phyloP scores from a whole-genome alignment of 2,888 invertebrate genomes.

The Conops quadrifasciatus region DNA sequence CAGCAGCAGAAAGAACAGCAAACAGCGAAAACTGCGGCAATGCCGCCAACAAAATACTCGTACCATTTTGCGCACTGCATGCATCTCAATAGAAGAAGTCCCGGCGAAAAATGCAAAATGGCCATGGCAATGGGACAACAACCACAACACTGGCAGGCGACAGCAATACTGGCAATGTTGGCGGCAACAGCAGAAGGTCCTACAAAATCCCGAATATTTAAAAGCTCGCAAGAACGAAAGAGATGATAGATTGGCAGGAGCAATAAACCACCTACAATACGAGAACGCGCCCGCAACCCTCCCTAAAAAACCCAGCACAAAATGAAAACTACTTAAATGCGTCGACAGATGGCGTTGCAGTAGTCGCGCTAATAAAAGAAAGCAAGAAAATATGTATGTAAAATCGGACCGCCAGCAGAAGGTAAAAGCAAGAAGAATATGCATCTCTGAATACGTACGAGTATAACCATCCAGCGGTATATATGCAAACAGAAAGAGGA shows the following conservation, averaged over 20 bases:
- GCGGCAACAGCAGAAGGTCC: background rate
- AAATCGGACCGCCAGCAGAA: no score
- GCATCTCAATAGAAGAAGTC: constrained; percentile 36
- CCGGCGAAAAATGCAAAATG: constrained; percentile 26
- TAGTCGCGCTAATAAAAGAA: no score
- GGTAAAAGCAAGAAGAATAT: no score
- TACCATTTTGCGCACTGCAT: constrained; percentile 37
- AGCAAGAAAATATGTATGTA: no score
- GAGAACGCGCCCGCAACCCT: background rate
- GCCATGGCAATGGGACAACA: constrained; percentile 5
- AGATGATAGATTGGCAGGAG: constrained; percentile 19
- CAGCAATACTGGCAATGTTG: constrained; percentile 8
- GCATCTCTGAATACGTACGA: no score
- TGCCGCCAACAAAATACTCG: constrained; percentile 11
- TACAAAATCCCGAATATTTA: background rate
- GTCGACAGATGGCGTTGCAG: constrained; percentile 38
- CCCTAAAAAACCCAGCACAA: constrained; percentile 26
- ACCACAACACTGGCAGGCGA: background rate
- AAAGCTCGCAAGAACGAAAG: constrained; percentile 20
- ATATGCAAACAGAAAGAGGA: no score
- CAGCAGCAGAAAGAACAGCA: constrained; percentile 1
- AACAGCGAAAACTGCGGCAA: constrained; percentile 7
- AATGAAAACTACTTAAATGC: constrained; percentile 23
- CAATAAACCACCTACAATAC: constrained; percentile 47
- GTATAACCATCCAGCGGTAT: no score